phyloP scores from a whole-genome alignment of 2,797 vertebrate genomes.

The Artibeus jamaicensis region DNA sequence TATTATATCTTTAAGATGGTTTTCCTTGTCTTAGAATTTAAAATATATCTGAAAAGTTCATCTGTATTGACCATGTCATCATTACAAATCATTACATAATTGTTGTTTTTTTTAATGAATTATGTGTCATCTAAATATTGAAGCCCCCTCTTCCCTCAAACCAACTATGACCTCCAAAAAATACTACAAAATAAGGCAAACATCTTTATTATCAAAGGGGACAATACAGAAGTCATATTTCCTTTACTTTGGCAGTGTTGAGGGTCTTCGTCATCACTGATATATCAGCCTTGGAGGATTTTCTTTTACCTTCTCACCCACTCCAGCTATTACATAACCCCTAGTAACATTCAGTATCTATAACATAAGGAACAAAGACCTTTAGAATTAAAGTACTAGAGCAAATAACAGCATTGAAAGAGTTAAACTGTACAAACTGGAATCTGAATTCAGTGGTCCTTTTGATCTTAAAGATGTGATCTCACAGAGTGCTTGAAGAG shows the following conservation, averaged over 20 bases:
- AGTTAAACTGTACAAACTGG: background rate
- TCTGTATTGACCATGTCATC: background rate
- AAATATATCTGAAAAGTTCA: background rate
- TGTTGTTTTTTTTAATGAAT: background rate
- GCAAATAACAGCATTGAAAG: background rate
- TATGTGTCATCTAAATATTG: conserved; percentile 36
- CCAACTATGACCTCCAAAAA: background rate
- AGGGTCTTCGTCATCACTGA: background rate
- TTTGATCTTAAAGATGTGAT: background rate
- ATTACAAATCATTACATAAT: background rate
- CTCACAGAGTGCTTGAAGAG: background rate
- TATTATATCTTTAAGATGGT: background rate
- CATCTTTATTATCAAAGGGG: conserved; percentile 24
- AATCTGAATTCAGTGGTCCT: background rate
- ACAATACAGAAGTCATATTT: background rate
- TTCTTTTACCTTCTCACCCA: background rate
- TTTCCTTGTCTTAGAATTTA: conserved; percentile 21
- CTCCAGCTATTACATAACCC: background rate
- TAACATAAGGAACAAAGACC: background rate
- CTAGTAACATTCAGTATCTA: background rate
- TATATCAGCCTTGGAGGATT: background rate
- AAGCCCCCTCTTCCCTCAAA: background rate
- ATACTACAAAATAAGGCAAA: background rate
- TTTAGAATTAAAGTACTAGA: background rate
- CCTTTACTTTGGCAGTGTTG: background rate